A percentile compares a stretch with the other conserved stretches of the same genome.
These are phyloP conservation scores for Halcyon smyrnensis DNA, from an alignment of 2,797 vertebrate species.

Conservation along the genomic window DNA sequence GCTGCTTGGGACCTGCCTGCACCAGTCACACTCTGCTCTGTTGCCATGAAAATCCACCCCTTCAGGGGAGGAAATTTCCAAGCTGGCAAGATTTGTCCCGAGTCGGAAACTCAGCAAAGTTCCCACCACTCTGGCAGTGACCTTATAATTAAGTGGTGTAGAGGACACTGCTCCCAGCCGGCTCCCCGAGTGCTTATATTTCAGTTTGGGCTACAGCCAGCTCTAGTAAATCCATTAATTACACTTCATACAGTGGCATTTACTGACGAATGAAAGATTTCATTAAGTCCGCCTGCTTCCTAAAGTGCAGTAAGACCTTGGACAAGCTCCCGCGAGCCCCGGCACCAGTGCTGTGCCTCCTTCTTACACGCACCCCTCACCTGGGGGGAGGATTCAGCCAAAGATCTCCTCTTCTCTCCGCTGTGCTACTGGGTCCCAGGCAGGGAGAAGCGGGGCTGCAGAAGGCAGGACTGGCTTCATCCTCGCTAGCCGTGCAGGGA, in stretches of 20 bases:
- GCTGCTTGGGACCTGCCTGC: neutral
- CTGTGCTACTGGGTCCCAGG: neutral
- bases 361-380: neutral
- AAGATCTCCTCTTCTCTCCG: neutral
- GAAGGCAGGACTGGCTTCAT: neutral
- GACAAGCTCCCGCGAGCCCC: conserved; percentile 23
- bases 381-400: neutral
- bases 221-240: conserved; percentile 72
- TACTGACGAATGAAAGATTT: conserved; percentile 68
- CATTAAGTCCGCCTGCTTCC: conserved; percentile 36
- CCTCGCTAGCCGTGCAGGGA: neutral
- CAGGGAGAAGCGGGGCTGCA: neutral
- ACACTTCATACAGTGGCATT: conserved; percentile 61
- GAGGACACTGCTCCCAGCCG: conserved; percentile 33
- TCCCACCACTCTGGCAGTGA: neutral
- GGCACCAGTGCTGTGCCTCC: neutral
- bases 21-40: neutral
- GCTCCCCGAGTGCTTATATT: conserved; percentile 51
- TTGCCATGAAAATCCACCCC: neutral
- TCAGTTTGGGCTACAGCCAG: conserved; percentile 68
- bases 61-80: neutral
- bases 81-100: neutral
- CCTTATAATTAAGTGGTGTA: conserved; percentile 44
- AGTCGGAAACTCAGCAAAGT: fast-evolving
- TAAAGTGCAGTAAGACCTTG: neutral